phyloP scores from a whole-genome alignment of 2,113 vertebrate species.

The Pachycephala philippinensis region DNA sequence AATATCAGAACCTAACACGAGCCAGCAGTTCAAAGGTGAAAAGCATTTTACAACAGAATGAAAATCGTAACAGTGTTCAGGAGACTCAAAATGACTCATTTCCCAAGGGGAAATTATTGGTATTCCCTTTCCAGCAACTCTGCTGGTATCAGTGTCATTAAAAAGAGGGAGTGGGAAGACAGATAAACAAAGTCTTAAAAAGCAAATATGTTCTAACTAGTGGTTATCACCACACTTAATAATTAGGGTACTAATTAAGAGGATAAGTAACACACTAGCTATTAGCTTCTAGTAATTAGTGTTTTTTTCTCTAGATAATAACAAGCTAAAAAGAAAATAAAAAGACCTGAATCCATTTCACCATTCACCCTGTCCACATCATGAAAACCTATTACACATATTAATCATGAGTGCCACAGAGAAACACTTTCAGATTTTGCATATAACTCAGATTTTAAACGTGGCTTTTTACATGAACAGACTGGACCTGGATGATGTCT shows the following conservation, averaged over 20 bases:
- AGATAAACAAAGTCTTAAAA: constrained; percentile 61
- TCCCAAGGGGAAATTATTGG: not conserved
- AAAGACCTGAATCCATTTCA: constrained; percentile 1
- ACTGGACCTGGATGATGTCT: not conserved
- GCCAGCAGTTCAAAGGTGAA: constrained; percentile 40
- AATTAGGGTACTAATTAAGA: constrained; percentile 53
- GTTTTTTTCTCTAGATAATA: constrained; percentile 15
- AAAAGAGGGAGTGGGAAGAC: constrained; percentile 10
- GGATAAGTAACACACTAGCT: constrained; percentile 35
- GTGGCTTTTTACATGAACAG: not conserved
- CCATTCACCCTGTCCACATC: not conserved
- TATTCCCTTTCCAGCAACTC: constrained; percentile 1
- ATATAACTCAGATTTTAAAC: not conserved
- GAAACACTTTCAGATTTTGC: not conserved
- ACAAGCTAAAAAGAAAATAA: constrained; percentile 27
- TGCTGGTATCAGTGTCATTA: constrained; percentile 7
- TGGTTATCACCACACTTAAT: constrained; percentile 54
- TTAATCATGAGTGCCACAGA: not conserved
- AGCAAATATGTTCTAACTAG: constrained; percentile 19
- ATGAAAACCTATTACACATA: not conserved
- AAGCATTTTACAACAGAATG: constrained; percentile 29
- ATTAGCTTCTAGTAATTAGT: constrained; percentile 50
- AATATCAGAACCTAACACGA: not conserved
- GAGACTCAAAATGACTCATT: constrained; percentile 19
- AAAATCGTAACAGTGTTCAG: not conserved